A percentile compares a stretch with the other conserved stretches of the same genome.
phyloP scores from a whole-genome alignment of 2,113 vertebrate genomes.

The Saguinus imperator region DNA sequence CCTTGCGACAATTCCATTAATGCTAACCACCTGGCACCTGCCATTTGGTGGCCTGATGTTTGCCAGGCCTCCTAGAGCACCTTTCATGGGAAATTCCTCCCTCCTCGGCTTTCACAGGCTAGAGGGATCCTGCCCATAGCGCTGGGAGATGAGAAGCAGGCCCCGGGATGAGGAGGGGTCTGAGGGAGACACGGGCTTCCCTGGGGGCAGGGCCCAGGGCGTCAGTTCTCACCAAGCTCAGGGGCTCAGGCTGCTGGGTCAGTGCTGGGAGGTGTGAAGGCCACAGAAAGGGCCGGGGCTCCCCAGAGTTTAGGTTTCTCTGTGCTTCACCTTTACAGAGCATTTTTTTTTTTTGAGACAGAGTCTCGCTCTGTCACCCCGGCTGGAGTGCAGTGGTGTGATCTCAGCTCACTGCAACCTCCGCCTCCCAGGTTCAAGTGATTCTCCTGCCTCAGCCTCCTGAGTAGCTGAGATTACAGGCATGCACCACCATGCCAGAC shows the following conservation, averaged over 20 bases:
- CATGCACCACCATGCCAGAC: too few species aligned
- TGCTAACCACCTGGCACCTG: conserved; percentile 71
- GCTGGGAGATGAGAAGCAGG: conserved; percentile 74
- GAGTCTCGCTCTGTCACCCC: too few species aligned
- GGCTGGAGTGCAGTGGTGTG: too few species aligned
- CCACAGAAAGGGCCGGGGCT: background rate
- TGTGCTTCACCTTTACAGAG: background rate
- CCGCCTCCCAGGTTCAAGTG: too few species aligned
- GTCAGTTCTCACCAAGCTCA: background rate
- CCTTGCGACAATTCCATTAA: background rate
- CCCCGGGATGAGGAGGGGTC: background rate
- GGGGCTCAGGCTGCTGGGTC: background rate
- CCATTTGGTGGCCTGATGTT: conserved; percentile 63
- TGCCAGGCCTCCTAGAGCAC: conserved; percentile 64
- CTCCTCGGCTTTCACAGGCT: conserved; percentile 51
- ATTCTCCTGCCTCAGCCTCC: too few species aligned
- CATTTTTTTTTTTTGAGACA: background rate
- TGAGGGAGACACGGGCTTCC: background rate
- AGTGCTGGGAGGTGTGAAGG: background rate
- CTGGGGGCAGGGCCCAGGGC: background rate
- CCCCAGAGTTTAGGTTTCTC: too few species aligned
- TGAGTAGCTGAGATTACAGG: too few species aligned
- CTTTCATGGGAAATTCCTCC: conserved; percentile 70
- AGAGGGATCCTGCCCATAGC: conserved; percentile 2
- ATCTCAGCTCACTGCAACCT: too few species aligned